phyloP scores from a whole-genome alignment of 2,113 vertebrate genomes.

The Erythrocebus patas region DNA sequence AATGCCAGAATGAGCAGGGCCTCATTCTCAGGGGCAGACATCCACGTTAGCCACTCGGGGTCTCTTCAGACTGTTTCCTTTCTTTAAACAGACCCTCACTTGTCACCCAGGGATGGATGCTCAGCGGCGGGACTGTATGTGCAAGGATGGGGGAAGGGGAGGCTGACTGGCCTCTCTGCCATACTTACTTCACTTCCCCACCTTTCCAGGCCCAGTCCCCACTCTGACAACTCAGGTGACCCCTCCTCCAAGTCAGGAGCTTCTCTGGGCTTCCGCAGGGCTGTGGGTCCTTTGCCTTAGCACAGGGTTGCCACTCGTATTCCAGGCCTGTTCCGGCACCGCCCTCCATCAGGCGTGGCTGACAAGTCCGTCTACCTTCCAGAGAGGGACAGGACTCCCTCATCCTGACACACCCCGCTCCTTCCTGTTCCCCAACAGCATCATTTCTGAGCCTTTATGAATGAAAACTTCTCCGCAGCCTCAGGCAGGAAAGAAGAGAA shows the following conservation, averaged over 20 bases:
- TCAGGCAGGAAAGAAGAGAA: background rate
- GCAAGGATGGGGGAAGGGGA: background rate
- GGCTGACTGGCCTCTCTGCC: background rate
- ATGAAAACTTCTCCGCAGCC: background rate
- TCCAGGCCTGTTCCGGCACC: background rate
- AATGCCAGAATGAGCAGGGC: background rate
- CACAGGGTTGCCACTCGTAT: accelerated
- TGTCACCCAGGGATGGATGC: background rate
- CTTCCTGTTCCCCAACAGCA: background rate
- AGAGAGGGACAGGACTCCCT: background rate
- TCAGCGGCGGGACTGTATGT: background rate
- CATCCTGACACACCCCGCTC: background rate
- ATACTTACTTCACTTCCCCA: too few relatives aligned
- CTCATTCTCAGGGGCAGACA: background rate
- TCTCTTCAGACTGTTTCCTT: background rate
- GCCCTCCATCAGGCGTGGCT: background rate
- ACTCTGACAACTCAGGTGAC: background rate
- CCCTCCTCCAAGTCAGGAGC: background rate
- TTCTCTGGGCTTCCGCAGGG: background rate
- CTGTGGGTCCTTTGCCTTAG: background rate
- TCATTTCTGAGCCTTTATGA: background rate
- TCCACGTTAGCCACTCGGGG: background rate
- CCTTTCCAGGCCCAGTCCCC: background rate
- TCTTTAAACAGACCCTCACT: background rate
- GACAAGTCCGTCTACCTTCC: background rate